phyloP scores from a whole-genome alignment of 1,140 invertebrate genomes.

The Drosophila willistoni region DNA sequence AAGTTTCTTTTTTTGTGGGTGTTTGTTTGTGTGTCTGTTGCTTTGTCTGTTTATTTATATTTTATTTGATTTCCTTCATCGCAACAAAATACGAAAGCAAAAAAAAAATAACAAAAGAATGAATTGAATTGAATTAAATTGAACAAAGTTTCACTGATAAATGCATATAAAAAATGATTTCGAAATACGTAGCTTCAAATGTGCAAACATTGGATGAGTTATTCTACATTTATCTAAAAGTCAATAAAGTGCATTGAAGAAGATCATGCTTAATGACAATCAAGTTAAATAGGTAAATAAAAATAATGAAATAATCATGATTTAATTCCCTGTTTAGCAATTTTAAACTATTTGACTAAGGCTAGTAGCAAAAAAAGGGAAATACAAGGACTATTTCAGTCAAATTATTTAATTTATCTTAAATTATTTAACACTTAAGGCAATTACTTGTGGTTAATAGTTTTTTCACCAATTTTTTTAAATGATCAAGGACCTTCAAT shows the following conservation, averaged over 20 bases:
- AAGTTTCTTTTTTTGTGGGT: constrained; percentile 41
- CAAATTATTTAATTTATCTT: no score
- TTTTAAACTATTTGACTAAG: no score
- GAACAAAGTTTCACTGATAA: constrained; percentile 8
- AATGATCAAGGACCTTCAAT: no score
- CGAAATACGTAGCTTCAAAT: constrained; percentile 22
- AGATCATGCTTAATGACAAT: neutral
- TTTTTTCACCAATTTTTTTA: no score
- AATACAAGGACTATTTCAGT: no score
- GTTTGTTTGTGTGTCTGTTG: constrained; percentile 37
- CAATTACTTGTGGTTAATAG: no score
- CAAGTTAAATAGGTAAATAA: neutral
- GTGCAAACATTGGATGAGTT: constrained; percentile 38
- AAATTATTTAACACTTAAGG: no score
- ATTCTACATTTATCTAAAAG: neutral
- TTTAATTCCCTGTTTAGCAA: no score
- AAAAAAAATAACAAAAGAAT: constrained; percentile 16
- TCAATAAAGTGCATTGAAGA: neutral
- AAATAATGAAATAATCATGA: no score
- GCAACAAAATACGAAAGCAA: constrained; percentile 53
- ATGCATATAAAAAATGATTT: constrained; percentile 4
- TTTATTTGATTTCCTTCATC: constrained; percentile 30
- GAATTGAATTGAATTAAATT: constrained; percentile 22
- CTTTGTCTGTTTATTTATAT: constrained; percentile 64
- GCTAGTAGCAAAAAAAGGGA: no score